Conservation (phyloP, 2,113 vertebrate genomes). For the Antennarius striatus region DNA sequence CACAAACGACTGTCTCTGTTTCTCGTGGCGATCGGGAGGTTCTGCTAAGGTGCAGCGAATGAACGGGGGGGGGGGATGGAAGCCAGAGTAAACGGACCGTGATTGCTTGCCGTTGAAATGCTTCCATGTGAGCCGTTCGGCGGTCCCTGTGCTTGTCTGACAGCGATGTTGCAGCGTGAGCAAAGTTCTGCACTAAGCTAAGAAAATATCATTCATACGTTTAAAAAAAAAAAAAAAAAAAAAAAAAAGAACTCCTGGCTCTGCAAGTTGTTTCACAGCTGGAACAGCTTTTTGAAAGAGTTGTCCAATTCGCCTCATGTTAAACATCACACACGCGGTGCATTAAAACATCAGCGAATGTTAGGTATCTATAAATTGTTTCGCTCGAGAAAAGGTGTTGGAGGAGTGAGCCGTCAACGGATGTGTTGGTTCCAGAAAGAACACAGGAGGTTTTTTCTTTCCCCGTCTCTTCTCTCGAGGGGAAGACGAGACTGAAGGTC, state of each 20-base stretch:
- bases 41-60: slow-evolving; percentile 36
- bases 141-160: slow-evolving; percentile 18
- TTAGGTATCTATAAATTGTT: slow-evolving; percentile 89
- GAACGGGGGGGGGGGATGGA: slow-evolving; percentile 14
- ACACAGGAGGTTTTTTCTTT: too few relatives aligned
- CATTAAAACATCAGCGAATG: slow-evolving; percentile 85
- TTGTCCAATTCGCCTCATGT: slow-evolving; percentile 72
- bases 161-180: slow-evolving; percentile 39
- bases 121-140: slow-evolving; percentile 43
- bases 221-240: slow-evolving; percentile 47
- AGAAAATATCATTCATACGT: slow-evolving; percentile 50
- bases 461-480: slow-evolving; percentile 74
- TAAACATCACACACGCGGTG: slow-evolving; percentile 77
- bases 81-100: slow-evolving; percentile 55
- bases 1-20: slow-evolving; percentile 51
- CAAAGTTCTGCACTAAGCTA: slow-evolving; percentile 40
- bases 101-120: slow-evolving; percentile 32
- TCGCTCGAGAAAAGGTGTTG: slow-evolving; percentile 84
- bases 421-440: slow-evolving; percentile 81
- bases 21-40: slow-evolving; percentile 48
- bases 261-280: slow-evolving; percentile 64
- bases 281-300: slow-evolving; percentile 52
- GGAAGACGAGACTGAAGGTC: slow-evolving; percentile 83
- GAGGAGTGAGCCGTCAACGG: slow-evolving; percentile 86
- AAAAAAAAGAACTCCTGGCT: slow-evolving; percentile 58